These are phyloP conservation scores for Physocephala rufipes DNA, from an alignment of 2,888 invertebrate genomes.

Conservation along the genomic window DNA sequence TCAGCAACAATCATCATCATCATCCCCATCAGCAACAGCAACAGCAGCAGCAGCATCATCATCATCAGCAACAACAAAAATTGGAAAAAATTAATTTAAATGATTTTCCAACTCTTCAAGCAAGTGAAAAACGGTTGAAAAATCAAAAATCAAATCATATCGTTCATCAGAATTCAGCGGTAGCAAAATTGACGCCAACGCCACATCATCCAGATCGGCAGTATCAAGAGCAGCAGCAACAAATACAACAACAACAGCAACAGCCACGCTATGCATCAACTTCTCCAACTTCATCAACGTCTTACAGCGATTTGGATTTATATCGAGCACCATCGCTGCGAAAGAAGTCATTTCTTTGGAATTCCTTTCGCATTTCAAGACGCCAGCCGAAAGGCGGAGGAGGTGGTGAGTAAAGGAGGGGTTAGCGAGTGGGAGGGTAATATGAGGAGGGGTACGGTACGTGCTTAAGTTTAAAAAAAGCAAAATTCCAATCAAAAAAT, in stretches of 20 bases:
- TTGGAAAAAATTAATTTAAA: constrained; percentile 38
- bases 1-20: constrained; percentile 19
- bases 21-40: neutral
- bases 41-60: constrained; percentile 11
- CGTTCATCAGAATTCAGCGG: constrained; percentile 37
- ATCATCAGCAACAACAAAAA: constrained; percentile 44
- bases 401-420: constrained; percentile 49
- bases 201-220: constrained; percentile 42
- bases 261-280: constrained; percentile 40
- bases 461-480: neutral
- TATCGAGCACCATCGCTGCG: constrained; percentile 55
- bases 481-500: constrained; percentile 6
- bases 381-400: constrained; percentile 60
- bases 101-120: constrained; percentile 42
- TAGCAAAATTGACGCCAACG: constrained; percentile 39
- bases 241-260: constrained; percentile 33
- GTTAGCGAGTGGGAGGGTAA: neutral
- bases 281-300: constrained; percentile 44
- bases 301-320: constrained; percentile 60
- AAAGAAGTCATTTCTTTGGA: constrained; percentile 63
- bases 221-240: constrained; percentile 39
- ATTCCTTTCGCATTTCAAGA: constrained; percentile 64
- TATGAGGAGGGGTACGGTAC: neutral
- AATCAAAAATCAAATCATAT: constrained; percentile 42
- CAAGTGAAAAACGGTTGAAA: constrained; percentile 46